Base-by-base conservation (phyloP, 2,888 invertebrate genomes). In the Trachelus stipa region DNA sequence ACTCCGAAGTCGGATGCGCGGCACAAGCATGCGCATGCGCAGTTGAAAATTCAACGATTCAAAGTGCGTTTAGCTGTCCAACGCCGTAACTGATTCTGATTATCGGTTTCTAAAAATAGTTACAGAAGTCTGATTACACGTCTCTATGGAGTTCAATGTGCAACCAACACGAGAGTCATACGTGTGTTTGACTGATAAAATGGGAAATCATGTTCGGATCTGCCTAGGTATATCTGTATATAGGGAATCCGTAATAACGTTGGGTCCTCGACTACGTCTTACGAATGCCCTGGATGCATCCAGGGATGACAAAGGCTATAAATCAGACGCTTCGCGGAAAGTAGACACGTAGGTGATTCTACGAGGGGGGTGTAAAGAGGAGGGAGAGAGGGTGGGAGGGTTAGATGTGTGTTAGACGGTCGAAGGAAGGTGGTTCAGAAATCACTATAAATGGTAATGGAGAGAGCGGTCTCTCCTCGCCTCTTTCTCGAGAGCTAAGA, bases 381-480 rank as follows among this genome's bases (percentile, higher is more conserved):
- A 12, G 73, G 68, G 9, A 9, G 34, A 35, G 31, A 31, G 69
- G 81, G 81, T 83, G 79, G 81, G 81, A 83, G 79, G 83, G 83
- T 81, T 76, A 79, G 73, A 83, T 76, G 77, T 79, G 78, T 77
- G 81, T 81, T 77, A 71, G 75, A 68, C 37, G 40, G 73, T 76
- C 68, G 78, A 82, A 82, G 85, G 81, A 77, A 84, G 85, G 85
- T 86, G 86, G 86, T 88, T 90, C 88, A 87, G 84, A 88, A 90
- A 90, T 91, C 91, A 91, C 91, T 91, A 91, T 91, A 91, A 91
- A 91, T 91, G 91, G 89, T 90, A 91, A 91, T 91, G 87, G 88
- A 88, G 88, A 88, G 88, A 88, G 83, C 83, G 81, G 81, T 69
- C 12, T 30, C 68, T 68, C 78, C 71, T 71, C 68, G 71, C 68